A percentile compares a stretch with the other conserved stretches of the same genome.
These are phyloP conservation scores for Microcebus lehilahytsara DNA, from an alignment of 2,113 vertebrate species.

Conservation along the genomic window DNA sequence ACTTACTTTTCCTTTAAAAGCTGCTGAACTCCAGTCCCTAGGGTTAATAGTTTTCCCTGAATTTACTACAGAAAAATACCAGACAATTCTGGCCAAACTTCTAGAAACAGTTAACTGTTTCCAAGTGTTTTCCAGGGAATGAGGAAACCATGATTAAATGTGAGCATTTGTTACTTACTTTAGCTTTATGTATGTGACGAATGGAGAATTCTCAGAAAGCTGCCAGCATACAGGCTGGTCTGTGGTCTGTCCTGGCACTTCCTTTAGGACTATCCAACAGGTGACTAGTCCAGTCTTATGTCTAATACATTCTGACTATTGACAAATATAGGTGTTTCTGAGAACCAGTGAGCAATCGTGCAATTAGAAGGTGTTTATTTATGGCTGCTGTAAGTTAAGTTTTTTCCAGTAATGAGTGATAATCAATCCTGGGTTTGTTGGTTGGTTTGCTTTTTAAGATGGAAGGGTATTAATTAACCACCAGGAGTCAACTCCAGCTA, in stretches of 20 bases:
- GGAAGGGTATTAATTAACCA: not conserved
- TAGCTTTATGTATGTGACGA: not conserved
- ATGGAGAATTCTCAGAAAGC: not conserved
- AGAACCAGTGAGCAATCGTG: not conserved
- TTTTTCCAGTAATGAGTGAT: not conserved
- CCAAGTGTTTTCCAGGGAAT: not conserved
- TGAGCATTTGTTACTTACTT: not conserved
- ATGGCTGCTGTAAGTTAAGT: not conserved
- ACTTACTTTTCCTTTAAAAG: slow-evolving; percentile 55
- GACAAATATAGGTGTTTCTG: not conserved
- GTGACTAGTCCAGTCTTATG: not conserved
- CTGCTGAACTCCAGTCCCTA: not conserved
- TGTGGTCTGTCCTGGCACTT: not conserved
- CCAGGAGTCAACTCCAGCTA: not conserved
- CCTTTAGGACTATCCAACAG: not conserved
- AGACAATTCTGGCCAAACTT: not conserved
- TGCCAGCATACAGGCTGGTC: not conserved
- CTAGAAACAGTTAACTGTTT: not conserved
- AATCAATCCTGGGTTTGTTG: not conserved
- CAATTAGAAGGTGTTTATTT: slow-evolving; percentile 2
- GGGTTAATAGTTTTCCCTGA: not conserved
- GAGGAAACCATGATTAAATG: not conserved
- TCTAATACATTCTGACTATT: not conserved
- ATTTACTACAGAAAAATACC: slow-evolving; percentile 22
- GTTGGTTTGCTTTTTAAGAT: not conserved